Evolutionary conservation across 2,113 vertebrate species (phyloP).

Genomic region (Ptilorrhoa leucosticta): DNA sequence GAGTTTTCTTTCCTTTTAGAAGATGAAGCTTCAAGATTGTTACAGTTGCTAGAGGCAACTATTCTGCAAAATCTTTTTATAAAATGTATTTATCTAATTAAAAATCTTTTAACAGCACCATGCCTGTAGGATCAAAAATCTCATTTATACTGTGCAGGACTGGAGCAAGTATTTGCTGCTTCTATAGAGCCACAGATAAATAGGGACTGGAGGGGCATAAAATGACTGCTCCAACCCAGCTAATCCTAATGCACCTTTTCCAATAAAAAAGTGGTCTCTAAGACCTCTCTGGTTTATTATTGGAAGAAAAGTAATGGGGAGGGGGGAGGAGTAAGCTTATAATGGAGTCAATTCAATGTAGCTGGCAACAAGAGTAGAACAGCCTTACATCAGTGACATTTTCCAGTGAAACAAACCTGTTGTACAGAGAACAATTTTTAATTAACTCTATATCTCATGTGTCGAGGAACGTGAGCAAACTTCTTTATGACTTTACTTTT

Average conservation of each 20-base stretch:
- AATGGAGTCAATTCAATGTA: slow-evolving; percentile 56
- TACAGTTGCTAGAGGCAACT: slow-evolving; percentile 52
- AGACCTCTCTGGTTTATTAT: slow-evolving; percentile 28
- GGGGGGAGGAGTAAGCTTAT: slow-evolving; percentile 24
- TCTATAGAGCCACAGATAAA: background rate
- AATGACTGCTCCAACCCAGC: background rate
- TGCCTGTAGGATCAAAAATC: slow-evolving; percentile 39
- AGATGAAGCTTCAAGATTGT: slow-evolving; percentile 36
- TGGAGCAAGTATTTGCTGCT: background rate
- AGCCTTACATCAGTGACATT: slow-evolving; percentile 70
- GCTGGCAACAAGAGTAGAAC: slow-evolving; percentile 51
- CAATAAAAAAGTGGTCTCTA: background rate
- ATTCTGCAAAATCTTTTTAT: slow-evolving; percentile 58
- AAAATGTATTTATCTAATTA: slow-evolving; percentile 72
- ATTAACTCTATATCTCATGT: slow-evolving; percentile 75
- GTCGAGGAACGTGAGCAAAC: slow-evolving; percentile 72
- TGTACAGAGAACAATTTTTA: slow-evolving; percentile 71
- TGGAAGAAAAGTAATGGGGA: slow-evolving; percentile 47
- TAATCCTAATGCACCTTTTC: slow-evolving; percentile 27
- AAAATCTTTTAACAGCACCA: slow-evolving; percentile 47
- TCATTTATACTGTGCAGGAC: background rate
- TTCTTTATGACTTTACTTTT: slow-evolving; percentile 69
- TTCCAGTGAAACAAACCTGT: slow-evolving; percentile 70
- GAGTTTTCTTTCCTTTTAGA: slow-evolving; percentile 21
- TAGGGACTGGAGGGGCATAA: background rate